These are phyloP conservation scores for Micropterix aruncella DNA, from an alignment of 2,888 invertebrate species.

Conservation along the genomic window DNA sequence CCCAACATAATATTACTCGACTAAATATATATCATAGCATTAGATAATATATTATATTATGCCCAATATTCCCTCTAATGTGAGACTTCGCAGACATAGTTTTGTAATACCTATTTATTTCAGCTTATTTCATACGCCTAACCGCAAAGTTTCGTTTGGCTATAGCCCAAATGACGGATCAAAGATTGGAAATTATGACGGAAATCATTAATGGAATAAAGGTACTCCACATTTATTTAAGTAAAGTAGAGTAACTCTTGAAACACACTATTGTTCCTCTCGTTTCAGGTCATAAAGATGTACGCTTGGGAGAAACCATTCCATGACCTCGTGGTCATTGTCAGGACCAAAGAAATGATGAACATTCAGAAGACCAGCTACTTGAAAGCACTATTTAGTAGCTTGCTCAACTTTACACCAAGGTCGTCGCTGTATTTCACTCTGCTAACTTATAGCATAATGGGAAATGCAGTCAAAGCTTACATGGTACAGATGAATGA, in stretches of 20 bases:
- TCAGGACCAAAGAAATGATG: constrained; percentile 41
- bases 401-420: constrained; percentile 52
- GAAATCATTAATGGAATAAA: neutral
- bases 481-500: no score
- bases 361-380: constrained; percentile 31
- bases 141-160: neutral
- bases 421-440: constrained; percentile 60
- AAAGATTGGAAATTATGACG: neutral
- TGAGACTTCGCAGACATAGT: no score
- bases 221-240: no score
- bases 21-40: no score
- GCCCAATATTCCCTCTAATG: no score
- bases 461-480: constrained; percentile 25
- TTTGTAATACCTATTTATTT: no score
- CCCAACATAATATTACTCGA: no score
- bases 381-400: constrained; percentile 36
- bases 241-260: neutral
- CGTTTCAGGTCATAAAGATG: constrained; percentile 63
- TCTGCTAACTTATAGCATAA: constrained; percentile 47
- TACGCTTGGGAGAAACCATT: constrained; percentile 78
- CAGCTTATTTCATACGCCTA: no score
- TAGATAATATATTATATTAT: no score
- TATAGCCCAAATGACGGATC: neutral
- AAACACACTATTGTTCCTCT: neutral
- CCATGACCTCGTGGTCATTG: constrained; percentile 48